Evolutionary conservation across 2,113 vertebrate genomes (phyloP), one percentile per base, ranked within the genome.

Genomic region (Sphaerodactylus townsendi): DNA sequence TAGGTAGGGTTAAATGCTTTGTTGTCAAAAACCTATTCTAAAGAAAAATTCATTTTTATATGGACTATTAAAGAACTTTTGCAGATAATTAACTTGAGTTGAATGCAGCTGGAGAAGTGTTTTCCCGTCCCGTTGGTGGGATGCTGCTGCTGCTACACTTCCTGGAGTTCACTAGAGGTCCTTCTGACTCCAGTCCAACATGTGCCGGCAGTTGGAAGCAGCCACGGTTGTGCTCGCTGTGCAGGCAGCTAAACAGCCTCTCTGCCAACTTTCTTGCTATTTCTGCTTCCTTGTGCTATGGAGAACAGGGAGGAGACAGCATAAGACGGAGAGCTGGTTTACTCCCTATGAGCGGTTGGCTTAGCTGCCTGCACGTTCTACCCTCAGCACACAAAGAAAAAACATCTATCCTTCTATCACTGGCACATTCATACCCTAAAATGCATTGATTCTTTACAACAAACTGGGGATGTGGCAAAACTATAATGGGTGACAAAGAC

Each of bases 131-230:
- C 10, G 28, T 25, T 64, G 48, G 48, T 37, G 33, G n/a, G 48
- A 46, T 84, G 74, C 64, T 69, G 74, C 37, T 83, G 48, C 39
- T 84, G 82, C 83, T 85, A 84, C 76, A 35, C 68, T 85, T 85
- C 39, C 66, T 72, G 53, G 69, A 85, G 77, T 85, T 85, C 83
- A 85, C 83, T 85, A 85, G 83, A 85, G 83, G 83, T 85, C 83
- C 83, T 85, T 79, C 83, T 85, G 83, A 85, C 83, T 85, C 83
- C 68, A 85, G 53, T 85, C 53, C 83, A 85, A 78, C 68, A 70
- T 48, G 10, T 85, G 76, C 56, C 71, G 83, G 69, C 53, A 78
- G 77, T 78, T 85, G 53, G 82, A 76, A 77, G 46, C 62, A 79
- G 68, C 30, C 80, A 64, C 66, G 33, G 56, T 71, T 62, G 11